Evolutionary conservation across 2,888 invertebrate genomes (phyloP), one percentile per base, ranked within the genome.

Genomic region (Seira ritae): DNA sequence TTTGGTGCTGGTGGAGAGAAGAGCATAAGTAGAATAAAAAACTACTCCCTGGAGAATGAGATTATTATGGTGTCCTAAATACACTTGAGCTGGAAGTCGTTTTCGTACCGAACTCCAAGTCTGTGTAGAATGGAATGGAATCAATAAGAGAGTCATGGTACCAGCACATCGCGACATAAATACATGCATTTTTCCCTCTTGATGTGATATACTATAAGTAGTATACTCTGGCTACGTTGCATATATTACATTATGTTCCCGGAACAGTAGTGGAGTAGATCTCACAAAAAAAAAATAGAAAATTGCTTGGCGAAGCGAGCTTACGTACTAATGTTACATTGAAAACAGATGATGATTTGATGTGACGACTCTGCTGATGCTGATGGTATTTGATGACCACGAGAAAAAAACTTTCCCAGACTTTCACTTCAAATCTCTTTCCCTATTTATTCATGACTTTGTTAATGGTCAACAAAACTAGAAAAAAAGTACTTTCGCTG

Each of bases 21-120:
- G 4, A 12, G 62, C 8, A 22, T 19, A 62, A n/a, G 60, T 10
- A 60, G 17, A n/a, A n/a, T 6, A 60, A 10, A 20, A 62, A 20
- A 62, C 62, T 62, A 62, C 20, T 62, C 62, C 62, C 62, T 62
- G 22, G 62, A 62, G 62, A 62, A 62, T 20, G 10, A 20, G 62
- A 62, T 62, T 62, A 62, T 62, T 50, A 62, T 62, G 62, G 62
- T 62, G 62, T 62, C 62, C 62, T 62, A 62, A 62, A 62, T 62
- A 62, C 62, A 62, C 22, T 62, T 19, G 62, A 62, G 62, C n/a
- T 12, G 15, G 55, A 20, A 62, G 22, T 62, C 10, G 19, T 62
- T 62, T 62, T 62, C 17, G 2, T 55, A 1, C 12, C 15, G 55
- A 42, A 42, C 42, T 42, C 42, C 42, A 12, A 42, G 42, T 42